Percentiles rank a stretch among this genome's conserved stretches.
Conservation (phyloP, 2,113 vertebrate genomes). For the Oncorhynchus clarkii region DNA sequence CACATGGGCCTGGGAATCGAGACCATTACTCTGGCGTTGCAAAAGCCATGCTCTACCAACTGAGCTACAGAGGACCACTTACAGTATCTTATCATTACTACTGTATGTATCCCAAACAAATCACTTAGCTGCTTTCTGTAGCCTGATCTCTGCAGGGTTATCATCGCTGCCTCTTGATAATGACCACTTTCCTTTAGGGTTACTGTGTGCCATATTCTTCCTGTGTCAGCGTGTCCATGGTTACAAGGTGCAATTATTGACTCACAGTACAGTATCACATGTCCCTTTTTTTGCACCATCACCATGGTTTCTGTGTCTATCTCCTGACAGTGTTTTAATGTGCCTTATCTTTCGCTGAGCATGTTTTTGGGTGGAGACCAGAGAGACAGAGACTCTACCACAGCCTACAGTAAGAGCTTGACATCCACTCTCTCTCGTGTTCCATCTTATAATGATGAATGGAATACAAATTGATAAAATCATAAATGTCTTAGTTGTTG, state of each 20-base stretch:
- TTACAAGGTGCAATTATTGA: neutral
- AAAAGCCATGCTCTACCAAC: too few species aligned
- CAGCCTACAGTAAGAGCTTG: conserved; percentile 73
- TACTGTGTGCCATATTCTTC: conserved; percentile 18
- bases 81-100: too few species aligned
- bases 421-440: neutral
- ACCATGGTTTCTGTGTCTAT: conserved; percentile 9
- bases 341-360: conserved; percentile 75
- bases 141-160: neutral
- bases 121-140: too few species aligned
- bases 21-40: too few species aligned
- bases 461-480: too few species aligned
- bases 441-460: too few species aligned
- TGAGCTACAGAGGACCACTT: neutral
- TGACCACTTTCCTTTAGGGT: neutral
- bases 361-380: conserved; percentile 41
- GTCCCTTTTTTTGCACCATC: neutral
- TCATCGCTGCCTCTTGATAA: neutral
- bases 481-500: neutral
- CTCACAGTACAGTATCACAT: neutral
- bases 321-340: conserved; percentile 69
- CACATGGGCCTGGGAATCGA: too few species aligned
- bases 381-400: conserved; percentile 77
- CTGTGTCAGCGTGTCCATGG: conserved; percentile 6
- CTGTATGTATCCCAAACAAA: too few species aligned